A percentile compares a stretch with the other conserved stretches of the same genome.
These are phyloP conservation scores for Ochotona curzoniae DNA, from an alignment of 2,113 vertebrate species.

Conservation along the genomic window DNA sequence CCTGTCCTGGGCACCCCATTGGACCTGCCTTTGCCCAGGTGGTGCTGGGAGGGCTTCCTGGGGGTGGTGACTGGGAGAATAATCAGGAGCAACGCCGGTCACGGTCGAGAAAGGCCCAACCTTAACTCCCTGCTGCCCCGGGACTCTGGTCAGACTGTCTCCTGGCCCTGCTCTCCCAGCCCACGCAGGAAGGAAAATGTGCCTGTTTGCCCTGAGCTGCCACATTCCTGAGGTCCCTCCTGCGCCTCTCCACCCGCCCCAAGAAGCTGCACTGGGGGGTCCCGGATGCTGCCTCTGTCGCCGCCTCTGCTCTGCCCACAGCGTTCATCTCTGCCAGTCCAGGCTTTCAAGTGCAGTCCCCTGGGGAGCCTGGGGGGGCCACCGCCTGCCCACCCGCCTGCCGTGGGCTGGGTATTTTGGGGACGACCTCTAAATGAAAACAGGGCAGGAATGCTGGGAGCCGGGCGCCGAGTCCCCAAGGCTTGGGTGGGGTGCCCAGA, in stretches of 20 bases:
- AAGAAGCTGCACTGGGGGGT: neutral
- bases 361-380: neutral
- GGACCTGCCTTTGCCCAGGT: too few species aligned
- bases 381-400: neutral
- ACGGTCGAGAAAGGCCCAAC: neutral
- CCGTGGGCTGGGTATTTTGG: constrained; percentile 61
- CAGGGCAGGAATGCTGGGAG: constrained; percentile 68
- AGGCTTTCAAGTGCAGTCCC: constrained; percentile 57
- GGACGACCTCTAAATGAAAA: constrained; percentile 70
- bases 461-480: constrained; percentile 52
- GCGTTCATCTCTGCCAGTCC: neutral
- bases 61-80: too few species aligned
- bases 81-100: neutral
- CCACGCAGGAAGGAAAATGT: neutral
- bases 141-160: neutral
- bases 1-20: too few species aligned
- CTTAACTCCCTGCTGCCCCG: neutral
- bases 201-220: neutral
- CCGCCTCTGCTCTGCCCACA: neutral
- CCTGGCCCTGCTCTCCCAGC: neutral
- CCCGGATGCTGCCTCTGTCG: neutral
- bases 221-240: constrained; percentile 66
- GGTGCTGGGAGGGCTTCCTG: too few species aligned
- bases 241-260: neutral
- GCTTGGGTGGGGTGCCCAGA: constrained; percentile 68